Conservation (phyloP, 1,140 invertebrate genomes). For the Rhopalosiphum padi region DNA sequence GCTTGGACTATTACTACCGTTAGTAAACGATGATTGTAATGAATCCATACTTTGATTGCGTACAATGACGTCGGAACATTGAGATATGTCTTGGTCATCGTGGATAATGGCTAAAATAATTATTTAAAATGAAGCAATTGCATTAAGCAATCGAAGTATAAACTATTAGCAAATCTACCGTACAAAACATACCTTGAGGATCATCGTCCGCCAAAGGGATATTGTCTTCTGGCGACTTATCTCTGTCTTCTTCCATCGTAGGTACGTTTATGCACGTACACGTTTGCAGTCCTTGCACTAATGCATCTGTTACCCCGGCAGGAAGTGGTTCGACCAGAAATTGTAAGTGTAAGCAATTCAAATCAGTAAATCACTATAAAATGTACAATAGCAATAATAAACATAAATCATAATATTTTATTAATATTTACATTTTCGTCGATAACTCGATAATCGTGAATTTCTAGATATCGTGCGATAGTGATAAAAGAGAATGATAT, state of each 20-base stretch:
- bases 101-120: conserved; percentile 75
- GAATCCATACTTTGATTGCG: conserved; percentile 87
- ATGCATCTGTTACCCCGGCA: neutral
- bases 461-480: neutral
- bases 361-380: neutral
- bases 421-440: neutral
- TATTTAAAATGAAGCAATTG: conserved; percentile 9
- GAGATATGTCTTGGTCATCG: conserved; percentile 72
- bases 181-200: conserved; percentile 74
- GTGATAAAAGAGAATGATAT: conserved; percentile 11
- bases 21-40: conserved; percentile 86
- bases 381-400: neutral
- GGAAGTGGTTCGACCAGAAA: neutral
- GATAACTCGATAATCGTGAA: neutral
- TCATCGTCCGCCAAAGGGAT: conserved; percentile 90
- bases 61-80: conserved; percentile 71
- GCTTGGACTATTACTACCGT: conserved; percentile 78
- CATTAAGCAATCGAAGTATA: neutral
- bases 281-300: neutral
- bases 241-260: conserved; percentile 29
- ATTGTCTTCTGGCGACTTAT: conserved; percentile 64
- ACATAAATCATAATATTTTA: neutral
- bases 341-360: neutral
- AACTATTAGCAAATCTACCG: neutral
- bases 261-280: neutral